phyloP scores from a whole-genome alignment of 2,797 vertebrate genomes.

The Ctenopoma kingsleyae region DNA sequence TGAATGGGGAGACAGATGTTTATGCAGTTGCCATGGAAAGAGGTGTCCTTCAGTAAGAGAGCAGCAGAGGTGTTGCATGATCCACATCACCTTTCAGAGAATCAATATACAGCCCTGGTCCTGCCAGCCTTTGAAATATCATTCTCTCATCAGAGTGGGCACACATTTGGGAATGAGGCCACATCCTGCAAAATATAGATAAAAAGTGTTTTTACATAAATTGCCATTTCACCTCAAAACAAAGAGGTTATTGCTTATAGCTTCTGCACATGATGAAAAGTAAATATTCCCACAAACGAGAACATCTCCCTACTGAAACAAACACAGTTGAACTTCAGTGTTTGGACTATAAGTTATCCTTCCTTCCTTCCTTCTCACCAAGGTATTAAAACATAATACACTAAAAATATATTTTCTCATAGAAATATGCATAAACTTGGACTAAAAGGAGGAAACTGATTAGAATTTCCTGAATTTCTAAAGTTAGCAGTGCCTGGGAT shows the following conservation, averaged over 20 bases:
- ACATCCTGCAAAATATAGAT: slow-evolving; percentile 52
- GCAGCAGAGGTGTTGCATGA: slow-evolving; percentile 72
- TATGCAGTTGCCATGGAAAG: slow-evolving; percentile 81
- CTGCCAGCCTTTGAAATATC: slow-evolving; percentile 53
- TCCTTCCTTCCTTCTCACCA: slow-evolving; percentile 18
- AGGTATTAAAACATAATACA: slow-evolving; percentile 57
- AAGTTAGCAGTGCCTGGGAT: slow-evolving; percentile 66
- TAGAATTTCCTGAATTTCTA: slow-evolving; percentile 60
- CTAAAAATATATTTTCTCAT: slow-evolving; percentile 65
- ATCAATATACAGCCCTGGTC: slow-evolving; percentile 54
- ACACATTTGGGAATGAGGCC: slow-evolving; percentile 57
- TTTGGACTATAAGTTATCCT: slow-evolving; percentile 41
- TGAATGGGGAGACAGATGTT: slow-evolving; percentile 72
- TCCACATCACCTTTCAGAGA: slow-evolving; percentile 65
- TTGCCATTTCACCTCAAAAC: slow-evolving; percentile 60
- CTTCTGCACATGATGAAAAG: slow-evolving; percentile 63
- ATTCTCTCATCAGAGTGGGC: slow-evolving; percentile 35
- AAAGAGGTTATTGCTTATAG: slow-evolving; percentile 60
- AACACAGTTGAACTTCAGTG: slow-evolving; percentile 50
- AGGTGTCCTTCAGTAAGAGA: slow-evolving; percentile 68
- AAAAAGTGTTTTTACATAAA: slow-evolving; percentile 62
- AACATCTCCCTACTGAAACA: slow-evolving; percentile 43
- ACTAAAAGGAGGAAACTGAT: slow-evolving; percentile 41
- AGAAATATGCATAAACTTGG: slow-evolving; percentile 51
- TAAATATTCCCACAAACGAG: slow-evolving; percentile 80